These are phyloP conservation scores for Lepeophtheirus nordmannii DNA, from an alignment of 2,888 invertebrate genomes.

Conservation along the genomic window DNA sequence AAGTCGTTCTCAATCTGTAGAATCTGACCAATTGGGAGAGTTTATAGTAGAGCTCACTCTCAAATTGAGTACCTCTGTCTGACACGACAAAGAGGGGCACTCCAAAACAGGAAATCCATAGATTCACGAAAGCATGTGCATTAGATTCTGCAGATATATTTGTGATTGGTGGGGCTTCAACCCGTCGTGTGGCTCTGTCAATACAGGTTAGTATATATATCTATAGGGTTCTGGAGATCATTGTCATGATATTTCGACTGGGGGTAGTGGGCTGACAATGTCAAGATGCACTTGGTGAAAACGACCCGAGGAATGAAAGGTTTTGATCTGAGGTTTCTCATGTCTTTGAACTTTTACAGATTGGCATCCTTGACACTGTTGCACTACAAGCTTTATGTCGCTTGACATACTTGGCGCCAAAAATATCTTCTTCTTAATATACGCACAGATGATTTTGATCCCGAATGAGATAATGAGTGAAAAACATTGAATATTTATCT, in stretches of 20 bases:
- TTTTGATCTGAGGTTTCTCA: not conserved
- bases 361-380: not conserved
- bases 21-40: slow-evolving; percentile 25
- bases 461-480: not conserved
- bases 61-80: slow-evolving; percentile 28
- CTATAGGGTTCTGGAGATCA: not conserved
- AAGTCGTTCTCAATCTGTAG: too few species aligned
- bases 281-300: slow-evolving; percentile 28
- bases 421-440: not conserved
- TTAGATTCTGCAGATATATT: slow-evolving; percentile 25
- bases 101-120: too few species aligned
- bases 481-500: not conserved
- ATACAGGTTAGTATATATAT: slow-evolving; percentile 2
- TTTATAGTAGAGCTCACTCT: slow-evolving; percentile 11
- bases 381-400: not conserved
- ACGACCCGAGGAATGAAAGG: slow-evolving; percentile 22
- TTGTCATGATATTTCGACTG: not conserved
- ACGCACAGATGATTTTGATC: not conserved
- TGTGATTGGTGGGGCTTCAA: slow-evolving; percentile 24
- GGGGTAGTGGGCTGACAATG: slow-evolving; percentile 27
- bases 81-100: slow-evolving; percentile 23
- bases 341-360: not conserved
- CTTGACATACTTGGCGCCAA: not conserved
- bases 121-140: slow-evolving; percentile 18
- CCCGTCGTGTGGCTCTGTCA: not conserved